These are phyloP conservation scores for Dermochelys coriacea DNA, from an alignment of 2,797 vertebrate genomes.

Conservation along the genomic window DNA sequence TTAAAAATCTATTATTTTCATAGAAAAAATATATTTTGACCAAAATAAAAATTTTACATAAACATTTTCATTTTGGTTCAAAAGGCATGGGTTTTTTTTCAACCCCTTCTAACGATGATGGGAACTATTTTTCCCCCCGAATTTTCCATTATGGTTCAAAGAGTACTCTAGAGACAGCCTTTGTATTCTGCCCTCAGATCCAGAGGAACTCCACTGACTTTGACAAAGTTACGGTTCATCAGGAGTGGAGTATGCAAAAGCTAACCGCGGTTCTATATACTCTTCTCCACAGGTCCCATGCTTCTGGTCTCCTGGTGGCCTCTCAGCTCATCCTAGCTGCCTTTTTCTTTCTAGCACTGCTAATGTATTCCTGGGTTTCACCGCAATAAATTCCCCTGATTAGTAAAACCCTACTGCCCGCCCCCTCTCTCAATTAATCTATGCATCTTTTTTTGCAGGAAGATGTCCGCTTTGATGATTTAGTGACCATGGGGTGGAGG, in stretches of 20 bases:
- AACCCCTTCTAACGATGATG: not conserved
- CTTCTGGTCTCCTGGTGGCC: conserved; percentile 18
- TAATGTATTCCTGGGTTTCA: conserved; percentile 54
- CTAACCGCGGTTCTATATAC: not conserved
- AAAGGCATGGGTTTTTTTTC: rapidly evolving
- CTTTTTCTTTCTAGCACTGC: conserved; percentile 12
- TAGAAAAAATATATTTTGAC: conserved; percentile 10
- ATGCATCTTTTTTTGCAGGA: conserved; percentile 39
- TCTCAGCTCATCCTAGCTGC: not conserved
- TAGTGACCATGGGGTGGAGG: conserved; percentile 46
- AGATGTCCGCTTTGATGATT: conserved; percentile 65
- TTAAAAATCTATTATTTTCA: not conserved
- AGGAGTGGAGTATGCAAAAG: not conserved
- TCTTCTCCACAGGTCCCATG: not conserved
- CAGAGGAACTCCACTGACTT: not conserved
- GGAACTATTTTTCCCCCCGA: rapidly evolving
- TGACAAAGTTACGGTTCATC: not conserved
- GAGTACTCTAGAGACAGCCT: not conserved
- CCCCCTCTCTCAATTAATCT: conserved; percentile 70
- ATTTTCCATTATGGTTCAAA: not conserved
- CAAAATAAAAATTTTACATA: not conserved
- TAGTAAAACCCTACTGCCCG: conserved; percentile 57
- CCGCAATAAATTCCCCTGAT: conserved; percentile 59
- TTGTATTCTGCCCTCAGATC: not conserved
- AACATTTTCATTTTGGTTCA: not conserved